Base-by-base conservation (phyloP, 2,113 vertebrate species). In the Myodes glareolus region DNA sequence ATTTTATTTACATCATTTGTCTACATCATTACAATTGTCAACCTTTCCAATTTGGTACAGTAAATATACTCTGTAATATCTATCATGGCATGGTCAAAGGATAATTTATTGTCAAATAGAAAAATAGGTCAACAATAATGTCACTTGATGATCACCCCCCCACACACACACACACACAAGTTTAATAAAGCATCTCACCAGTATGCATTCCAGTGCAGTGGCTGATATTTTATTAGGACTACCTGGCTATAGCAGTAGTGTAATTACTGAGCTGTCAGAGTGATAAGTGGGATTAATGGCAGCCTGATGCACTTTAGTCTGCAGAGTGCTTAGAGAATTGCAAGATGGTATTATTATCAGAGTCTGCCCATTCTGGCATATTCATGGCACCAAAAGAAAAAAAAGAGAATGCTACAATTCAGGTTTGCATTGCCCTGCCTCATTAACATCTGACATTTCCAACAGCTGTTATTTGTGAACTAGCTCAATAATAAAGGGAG, bases 281-380 rank as follows among this genome's bases (percentile, higher is more conserved):
- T 99, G 99, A 99, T 99, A 99, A 99, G 99, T 99, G 99, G 99
- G 99, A 99, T 99, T 99, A 99, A 99, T 99, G 99, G 99, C 98
- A 98, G 99, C 98, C 98, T 98, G 98, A 98, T 99, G 99, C 99
- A 99, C 99, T 99, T 99, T 98, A 99, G 99, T 99, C 99, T 98
- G 98, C 98, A 97, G 98, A 98, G 98, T 97, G 98, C 98, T 99
- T 96, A 97, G 98, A 99, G 99, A 98, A 98, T 99, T 97, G 96
- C 98, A 98, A 99, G 99, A 99, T 98, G 99, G 99, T 99, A 98
- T 99, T 99, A 99, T 99, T 99, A 99, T 98, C 98, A 98, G 97
- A 98, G 98, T 97, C 98, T 98, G 98, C 98, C 98, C 98, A 98
- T 97, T 98, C 98, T 98, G 98, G 98, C 98, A 98, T 98, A 98